Evolutionary conservation across 2,113 vertebrate genomes (phyloP).

Genomic region (Neolamprologus kungweensis): DNA sequence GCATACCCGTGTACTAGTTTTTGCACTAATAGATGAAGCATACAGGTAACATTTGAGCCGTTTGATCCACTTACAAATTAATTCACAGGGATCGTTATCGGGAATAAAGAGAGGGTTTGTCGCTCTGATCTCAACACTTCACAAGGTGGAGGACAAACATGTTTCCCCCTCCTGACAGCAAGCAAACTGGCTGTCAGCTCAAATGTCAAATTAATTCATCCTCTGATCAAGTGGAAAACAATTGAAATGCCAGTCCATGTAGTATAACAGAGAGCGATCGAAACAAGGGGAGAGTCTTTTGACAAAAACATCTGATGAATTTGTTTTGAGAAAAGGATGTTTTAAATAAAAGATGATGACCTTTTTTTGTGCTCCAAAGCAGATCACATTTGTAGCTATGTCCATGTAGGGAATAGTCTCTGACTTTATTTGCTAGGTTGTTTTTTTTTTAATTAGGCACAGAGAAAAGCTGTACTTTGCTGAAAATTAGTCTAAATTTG

Average conservation of each 20-base stretch:
- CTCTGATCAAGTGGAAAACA: constrained; percentile 57
- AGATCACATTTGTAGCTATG: neutral
- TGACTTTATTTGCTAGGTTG: neutral
- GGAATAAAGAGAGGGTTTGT: constrained; percentile 13
- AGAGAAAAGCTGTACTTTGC: neutral
- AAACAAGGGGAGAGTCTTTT: neutral
- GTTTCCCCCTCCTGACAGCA: constrained; percentile 11
- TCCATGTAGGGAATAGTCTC: neutral
- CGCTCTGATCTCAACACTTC: constrained; percentile 42
- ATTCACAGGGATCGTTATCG: constrained; percentile 5
- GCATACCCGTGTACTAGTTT: neutral
- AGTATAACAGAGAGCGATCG: constrained; percentile 4
- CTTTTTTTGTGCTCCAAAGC: neutral
- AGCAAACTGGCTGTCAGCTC: constrained; percentile 50
- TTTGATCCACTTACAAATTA: constrained; percentile 5
- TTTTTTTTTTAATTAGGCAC: neutral
- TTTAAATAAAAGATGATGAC: neutral
- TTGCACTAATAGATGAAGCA: neutral
- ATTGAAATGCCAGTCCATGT: constrained; percentile 55
- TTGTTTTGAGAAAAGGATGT: neutral
- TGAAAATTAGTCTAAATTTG: neutral
- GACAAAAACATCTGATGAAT: neutral
- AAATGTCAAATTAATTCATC: constrained; percentile 69
- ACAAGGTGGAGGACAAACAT: constrained; percentile 14
- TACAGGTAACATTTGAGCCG: neutral